These are phyloP conservation scores for Condylura cristata DNA, from an alignment of 2,113 vertebrate genomes.

Conservation along the genomic window DNA sequence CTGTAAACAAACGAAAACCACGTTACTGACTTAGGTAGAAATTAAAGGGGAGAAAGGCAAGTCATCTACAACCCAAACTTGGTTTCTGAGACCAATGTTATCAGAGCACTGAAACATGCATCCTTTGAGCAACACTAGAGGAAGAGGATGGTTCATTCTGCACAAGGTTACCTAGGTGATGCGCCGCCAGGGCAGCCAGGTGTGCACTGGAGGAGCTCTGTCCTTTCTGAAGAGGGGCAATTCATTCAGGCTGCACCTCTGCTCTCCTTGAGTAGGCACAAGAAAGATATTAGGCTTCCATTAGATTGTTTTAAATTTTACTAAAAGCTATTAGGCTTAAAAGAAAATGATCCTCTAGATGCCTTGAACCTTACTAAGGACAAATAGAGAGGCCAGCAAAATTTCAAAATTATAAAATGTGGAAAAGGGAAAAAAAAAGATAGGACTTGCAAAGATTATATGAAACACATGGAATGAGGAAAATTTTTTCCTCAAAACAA, in stretches of 20 bases:
- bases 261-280: background rate
- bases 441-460: background rate
- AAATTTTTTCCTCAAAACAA: background rate
- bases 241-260: background rate
- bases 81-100: slow-evolving; percentile 7
- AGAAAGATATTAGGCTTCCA: slow-evolving; percentile 22
- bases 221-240: background rate
- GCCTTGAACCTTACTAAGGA: background rate
- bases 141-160: background rate
- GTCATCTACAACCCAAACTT: background rate
- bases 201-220: background rate
- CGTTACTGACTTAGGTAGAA: background rate
- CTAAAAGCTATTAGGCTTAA: background rate
- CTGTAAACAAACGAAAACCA: background rate
- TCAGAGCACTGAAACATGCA: slow-evolving; percentile 12
- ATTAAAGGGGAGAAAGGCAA: background rate
- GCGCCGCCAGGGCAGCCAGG: background rate
- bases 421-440: background rate
- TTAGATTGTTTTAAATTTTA: slow-evolving; percentile 35
- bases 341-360: background rate
- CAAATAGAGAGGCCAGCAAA: background rate
- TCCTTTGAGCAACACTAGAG: background rate
- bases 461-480: background rate
- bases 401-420: background rate
- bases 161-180: slow-evolving; percentile 7